Evolutionary conservation across 2,113 vertebrate genomes (phyloP), one percentile per base, ranked within the genome.

Genomic region (Atherinomorus stipes): DNA sequence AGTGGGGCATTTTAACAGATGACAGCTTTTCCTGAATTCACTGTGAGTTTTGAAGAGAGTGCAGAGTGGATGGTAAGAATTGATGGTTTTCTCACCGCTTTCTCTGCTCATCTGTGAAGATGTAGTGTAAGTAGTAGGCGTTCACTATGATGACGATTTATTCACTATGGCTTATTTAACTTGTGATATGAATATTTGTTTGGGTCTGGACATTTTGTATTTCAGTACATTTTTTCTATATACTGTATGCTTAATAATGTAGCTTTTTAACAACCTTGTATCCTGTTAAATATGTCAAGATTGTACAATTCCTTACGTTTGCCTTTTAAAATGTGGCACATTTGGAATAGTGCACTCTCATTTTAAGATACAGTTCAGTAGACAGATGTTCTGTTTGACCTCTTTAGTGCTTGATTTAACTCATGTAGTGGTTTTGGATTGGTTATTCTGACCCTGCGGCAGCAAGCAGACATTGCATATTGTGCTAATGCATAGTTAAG

Each of bases 381-480:
- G 81, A 88, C 84, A 89, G 87, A 91, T 91, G 87, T 81, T 88
- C 72, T 76, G 70, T 70, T 78, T 90, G 87, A 90, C 86, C 84
- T 89, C 84, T 83, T 91, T 88, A 89, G 65, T 65, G 85, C 77
- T 88, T 85, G 72, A 85, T 86, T 91, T 90, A 86, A 89, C 85
- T 64, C 78, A 83, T 90, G 73, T 44, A 37, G 68, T 81, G 67
- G 70, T 90, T 90, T 89, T 76, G 66, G 76, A 81, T 83, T 78
- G 71, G 83, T 76, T 88, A 65, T 75, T 56, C 67, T 82, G 57
- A 80, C 85, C 85, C 78, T 69, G 57, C 31, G 57, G 85, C 78
- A 61, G 22, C 70, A 52, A 58, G 49, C 78, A 77, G 49, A 66
- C 62, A 69, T 83, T 86, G 56, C 67, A 62, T 80, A 64, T 85